Evolutionary conservation across 1,140 invertebrate genomes (phyloP), one percentile per base, ranked within the genome.

Genomic region (Macrobrachium nipponense): DNA sequence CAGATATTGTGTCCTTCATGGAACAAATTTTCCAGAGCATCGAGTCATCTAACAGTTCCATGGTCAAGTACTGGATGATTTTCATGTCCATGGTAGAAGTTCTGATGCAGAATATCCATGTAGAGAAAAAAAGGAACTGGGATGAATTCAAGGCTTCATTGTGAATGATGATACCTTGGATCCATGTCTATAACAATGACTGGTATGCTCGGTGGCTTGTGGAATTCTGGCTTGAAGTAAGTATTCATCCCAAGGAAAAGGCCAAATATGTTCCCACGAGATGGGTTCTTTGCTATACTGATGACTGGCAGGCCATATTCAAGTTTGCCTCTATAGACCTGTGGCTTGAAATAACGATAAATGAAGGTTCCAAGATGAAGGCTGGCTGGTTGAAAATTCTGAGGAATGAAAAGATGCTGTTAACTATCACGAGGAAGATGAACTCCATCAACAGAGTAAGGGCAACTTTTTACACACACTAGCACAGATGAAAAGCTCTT

Each of bases 351-450:
- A 77, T 51, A 51, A 77, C 75, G 20, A 77, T 77, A 43, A 77
- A 77, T 43, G 58, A 77, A 77, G 75, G 75, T 59, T 77, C 51
- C 44, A 77, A 58, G 75, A 77, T 77, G 75, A 77, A 59, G 75
- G 75, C 44, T 44, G 44, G n/a, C n/a, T n/a, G n/a, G n/a, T n/a
- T n/a, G n/a, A n/a, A n/a, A n/a, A n/a, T n/a, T n/a, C n/a, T n/a
- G 44, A 36, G 43, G 75, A 51, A 36, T 77, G 75, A 77, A 23
- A 23, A 77, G 75, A 59, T 44, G 51, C 8, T 51, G 51, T 59
- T 77, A 59, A 58, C 51, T 59, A 77, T 43, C 10, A 77, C 11
- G 58, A 51, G 75, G 75, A 77, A 77, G 0, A 43, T 77, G 75
- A 43, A 77, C 44, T 77, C 44, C n/a, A 5, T 77, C 5, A 77